These are phyloP conservation scores for Notothenia rossii DNA, from an alignment of 2,113 vertebrate genomes.

Conservation along the genomic window DNA sequence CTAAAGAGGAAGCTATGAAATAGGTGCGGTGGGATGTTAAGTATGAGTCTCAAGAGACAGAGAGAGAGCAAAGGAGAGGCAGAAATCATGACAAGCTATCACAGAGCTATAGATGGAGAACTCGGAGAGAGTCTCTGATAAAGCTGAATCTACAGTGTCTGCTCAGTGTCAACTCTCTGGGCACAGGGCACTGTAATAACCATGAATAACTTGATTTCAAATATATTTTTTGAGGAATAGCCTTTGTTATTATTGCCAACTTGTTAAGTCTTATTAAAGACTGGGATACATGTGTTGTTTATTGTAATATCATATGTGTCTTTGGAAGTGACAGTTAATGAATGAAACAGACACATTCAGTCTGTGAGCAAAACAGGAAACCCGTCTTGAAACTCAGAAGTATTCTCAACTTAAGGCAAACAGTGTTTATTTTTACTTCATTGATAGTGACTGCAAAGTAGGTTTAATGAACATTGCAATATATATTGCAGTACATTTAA, in stretches of 20 bases:
- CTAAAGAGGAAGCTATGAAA: conserved; percentile 20
- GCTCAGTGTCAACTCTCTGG: conserved; percentile 46
- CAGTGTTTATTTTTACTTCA: background rate
- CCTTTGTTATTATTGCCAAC: background rate
- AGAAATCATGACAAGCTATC: conserved; percentile 31
- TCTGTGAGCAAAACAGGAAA: conserved; percentile 26
- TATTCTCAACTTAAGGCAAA: background rate
- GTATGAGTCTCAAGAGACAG: conserved; percentile 19
- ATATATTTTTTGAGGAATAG: background rate
- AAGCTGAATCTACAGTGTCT: conserved; percentile 52
- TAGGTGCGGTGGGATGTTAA: background rate
- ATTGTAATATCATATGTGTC: conserved; percentile 24
- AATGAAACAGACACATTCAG: conserved; percentile 30
- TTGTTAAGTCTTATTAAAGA: conserved; percentile 10
- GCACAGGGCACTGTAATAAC: background rate
- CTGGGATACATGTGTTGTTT: conserved; percentile 37
- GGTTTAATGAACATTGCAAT: background rate
- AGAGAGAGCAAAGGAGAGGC: background rate
- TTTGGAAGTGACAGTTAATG: conserved; percentile 30
- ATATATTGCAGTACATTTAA: too few species aligned
- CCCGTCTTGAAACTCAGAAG: conserved; percentile 4
- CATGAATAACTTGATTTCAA: background rate
- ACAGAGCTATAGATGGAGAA: conserved; percentile 36
- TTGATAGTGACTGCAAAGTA: background rate
- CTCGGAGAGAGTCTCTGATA: conserved; percentile 51